Evolutionary conservation across 2,888 invertebrate species (phyloP), one percentile per base, ranked within the genome.

Genomic region (Spodoptera exigua): DNA sequence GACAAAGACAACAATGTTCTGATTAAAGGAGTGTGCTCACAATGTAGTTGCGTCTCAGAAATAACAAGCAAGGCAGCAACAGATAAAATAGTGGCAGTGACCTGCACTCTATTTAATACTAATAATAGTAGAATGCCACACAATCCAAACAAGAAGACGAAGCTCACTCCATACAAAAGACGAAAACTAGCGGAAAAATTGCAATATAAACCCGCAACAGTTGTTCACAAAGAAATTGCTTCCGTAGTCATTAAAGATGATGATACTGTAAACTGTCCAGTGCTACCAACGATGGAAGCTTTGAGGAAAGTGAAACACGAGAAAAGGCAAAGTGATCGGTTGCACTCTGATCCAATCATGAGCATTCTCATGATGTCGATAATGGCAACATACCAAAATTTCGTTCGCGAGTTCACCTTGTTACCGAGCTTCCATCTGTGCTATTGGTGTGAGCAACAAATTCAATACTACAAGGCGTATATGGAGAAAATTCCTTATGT

Each of bases 221-320:
- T 59, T n/a, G 17, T 59, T 34, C 58, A 59, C 12, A 58, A 58
- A 52, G 58, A 52, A 58, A 52, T 58, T 34, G 58, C 58, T 52
- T 52, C 48, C 18, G 34, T 18, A 48, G 47, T 48, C 14, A 56
- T 56, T 16, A 56, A 56, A 10, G 11, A 56, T 41, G 12, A 48
- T 14, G 36, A 48, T 36, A 41, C 14, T 48, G 41, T 17, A 36
- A 48, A 17, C 41, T 17, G 34, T 48, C 56, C 48, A 13, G 34
- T 56, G 34, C 47, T 56, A 32, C 56, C 48, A 32, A 56, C 47
- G n/a, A 35, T 56, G 48, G 14, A 41, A 13, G 48, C 56, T 56
- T 17, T 56, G n/a, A 18, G 48, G 35, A 47, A 56, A 48, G 17
- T 56, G 13, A 56, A 48, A 21, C 36, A 56, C 36, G 56, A 56